Evolutionary conservation across 2,797 vertebrate genomes (phyloP).

Genomic region (Emys orbicularis): DNA sequence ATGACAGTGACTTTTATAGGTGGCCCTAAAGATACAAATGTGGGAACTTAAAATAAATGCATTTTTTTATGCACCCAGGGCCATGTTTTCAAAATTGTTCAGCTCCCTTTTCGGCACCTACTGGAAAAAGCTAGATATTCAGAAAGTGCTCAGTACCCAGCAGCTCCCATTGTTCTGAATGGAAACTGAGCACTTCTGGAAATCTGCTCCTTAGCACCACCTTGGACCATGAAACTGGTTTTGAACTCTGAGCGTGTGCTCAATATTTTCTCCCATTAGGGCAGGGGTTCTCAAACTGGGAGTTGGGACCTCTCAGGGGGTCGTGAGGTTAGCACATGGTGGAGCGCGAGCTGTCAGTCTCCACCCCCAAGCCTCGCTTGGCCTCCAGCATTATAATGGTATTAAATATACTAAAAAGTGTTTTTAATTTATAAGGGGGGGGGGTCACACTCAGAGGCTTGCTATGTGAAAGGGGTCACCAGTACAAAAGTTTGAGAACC

Average conservation of each 20-base stretch:
- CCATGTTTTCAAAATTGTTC: not conserved
- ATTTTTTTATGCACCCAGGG: not conserved
- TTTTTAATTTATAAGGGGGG: no score
- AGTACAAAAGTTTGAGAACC: no score
- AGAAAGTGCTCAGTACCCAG: not conserved
- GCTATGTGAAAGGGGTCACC: no score
- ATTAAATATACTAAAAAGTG: no score
- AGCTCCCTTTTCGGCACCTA: not conserved
- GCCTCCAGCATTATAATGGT: no score
- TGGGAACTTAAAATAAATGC: not conserved
- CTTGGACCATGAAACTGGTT: not conserved
- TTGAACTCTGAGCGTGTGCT: not conserved
- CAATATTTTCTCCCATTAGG: not conserved
- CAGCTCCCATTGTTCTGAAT: not conserved
- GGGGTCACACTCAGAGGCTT: no score
- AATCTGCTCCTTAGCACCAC: not conserved
- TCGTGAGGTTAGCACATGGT: no score
- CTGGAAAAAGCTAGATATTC: rapidly evolving
- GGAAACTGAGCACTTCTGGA: not conserved
- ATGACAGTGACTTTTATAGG: not conserved
- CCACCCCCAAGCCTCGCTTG: no score
- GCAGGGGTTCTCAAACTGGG: no score
- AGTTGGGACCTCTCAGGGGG: no score
- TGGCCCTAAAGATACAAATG: not conserved
- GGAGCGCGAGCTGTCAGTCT: no score